Evolutionary conservation across 2,113 vertebrate genomes (phyloP).

Genomic region (Heteronetta atricapilla): DNA sequence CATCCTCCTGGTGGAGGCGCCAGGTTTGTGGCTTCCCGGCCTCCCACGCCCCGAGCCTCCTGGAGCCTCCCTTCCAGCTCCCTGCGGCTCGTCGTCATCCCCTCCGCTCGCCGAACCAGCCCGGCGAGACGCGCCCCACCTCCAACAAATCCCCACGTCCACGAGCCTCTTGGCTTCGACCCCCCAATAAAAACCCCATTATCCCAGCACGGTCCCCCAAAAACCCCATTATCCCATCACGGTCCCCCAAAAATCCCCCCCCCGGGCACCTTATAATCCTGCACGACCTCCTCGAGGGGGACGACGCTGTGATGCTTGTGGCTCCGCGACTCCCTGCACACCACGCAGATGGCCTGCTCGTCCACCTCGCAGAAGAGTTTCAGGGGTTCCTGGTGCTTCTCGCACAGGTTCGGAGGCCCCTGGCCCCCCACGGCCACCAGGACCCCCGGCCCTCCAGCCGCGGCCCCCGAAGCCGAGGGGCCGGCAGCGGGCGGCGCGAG

Average conservation of each 20-base stretch:
- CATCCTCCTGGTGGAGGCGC: neutral
- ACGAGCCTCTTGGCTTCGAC: neutral
- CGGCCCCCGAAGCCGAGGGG: neutral
- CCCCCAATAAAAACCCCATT: too few species aligned
- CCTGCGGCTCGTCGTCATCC: too few species aligned
- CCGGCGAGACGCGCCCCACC: neutral
- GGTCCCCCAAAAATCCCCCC: too few species aligned
- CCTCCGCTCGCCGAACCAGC: neutral
- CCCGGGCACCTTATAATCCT: conserved; percentile 69
- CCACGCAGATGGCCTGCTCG: conserved; percentile 71
- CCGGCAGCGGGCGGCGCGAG: accelerated
- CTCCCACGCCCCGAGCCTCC: neutral
- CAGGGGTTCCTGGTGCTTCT: conserved; percentile 72
- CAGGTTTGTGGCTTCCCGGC: too few species aligned
- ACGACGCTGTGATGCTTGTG: conserved; percentile 74
- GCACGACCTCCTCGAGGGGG: conserved; percentile 69
- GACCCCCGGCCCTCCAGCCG: neutral
- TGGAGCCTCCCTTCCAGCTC: neutral
- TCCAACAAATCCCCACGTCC: neutral
- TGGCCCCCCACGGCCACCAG: neutral
- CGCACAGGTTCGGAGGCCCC: neutral
- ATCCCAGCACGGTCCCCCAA: too few species aligned
- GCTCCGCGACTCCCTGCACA: conserved; percentile 66
- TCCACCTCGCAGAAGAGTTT: conserved; percentile 76
- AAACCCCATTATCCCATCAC: neutral